phyloP scores from a whole-genome alignment of 2,113 vertebrate genomes.

The Rhinoptilus africanus region DNA sequence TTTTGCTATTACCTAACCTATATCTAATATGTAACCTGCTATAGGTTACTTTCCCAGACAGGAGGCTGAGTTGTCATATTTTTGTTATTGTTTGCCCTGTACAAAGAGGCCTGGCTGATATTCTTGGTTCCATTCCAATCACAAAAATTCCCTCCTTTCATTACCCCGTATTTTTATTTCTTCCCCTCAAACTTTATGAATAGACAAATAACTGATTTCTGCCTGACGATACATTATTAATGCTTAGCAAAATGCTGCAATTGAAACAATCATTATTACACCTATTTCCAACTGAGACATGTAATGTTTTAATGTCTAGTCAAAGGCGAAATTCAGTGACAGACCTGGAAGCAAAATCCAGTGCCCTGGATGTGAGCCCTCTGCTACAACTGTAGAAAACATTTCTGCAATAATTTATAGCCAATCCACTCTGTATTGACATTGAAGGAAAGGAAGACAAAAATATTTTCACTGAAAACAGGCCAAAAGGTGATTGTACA shows the following conservation, averaged over 20 bases:
- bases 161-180: not conserved
- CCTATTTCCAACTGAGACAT: not conserved
- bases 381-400: not conserved
- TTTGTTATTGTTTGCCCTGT: not conserved
- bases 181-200: not conserved
- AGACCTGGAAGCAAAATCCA: not conserved
- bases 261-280: not conserved
- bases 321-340: not conserved
- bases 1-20: not conserved
- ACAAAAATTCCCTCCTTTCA: not conserved
- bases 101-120: not conserved
- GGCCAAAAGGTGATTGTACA: not conserved
- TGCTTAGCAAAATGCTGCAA: not conserved
- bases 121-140: not conserved
- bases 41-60: not conserved
- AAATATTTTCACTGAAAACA: not conserved
- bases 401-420: slow-evolving; percentile 41
- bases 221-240: not conserved
- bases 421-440: not conserved
- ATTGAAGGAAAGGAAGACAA: not conserved
- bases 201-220: not conserved
- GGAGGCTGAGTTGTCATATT: not conserved
- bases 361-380: not conserved
- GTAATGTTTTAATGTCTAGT: not conserved
- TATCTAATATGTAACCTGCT: not conserved